Percentiles rank a stretch among this genome's conserved stretches.
phyloP scores from a whole-genome alignment of 2,797 vertebrate species.

The Ceyx erithaca region DNA sequence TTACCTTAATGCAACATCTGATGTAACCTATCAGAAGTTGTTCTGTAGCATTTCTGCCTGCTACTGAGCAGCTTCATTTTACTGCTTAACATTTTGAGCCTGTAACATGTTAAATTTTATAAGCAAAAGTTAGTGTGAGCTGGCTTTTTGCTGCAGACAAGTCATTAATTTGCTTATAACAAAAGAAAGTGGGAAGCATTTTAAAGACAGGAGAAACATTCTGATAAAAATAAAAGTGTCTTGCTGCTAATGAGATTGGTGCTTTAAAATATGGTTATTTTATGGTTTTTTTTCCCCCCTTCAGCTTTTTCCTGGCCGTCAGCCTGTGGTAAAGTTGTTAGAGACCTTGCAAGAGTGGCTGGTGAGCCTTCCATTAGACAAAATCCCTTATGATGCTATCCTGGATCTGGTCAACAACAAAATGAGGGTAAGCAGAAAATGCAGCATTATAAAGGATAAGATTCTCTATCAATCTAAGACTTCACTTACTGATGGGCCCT shows the following conservation, averaged over 20 bases:
- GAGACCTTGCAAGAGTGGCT: slow-evolving; percentile 95
- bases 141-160: background rate
- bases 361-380: slow-evolving; percentile 89
- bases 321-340: slow-evolving; percentile 89
- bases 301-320: slow-evolving; percentile 88
- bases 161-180: background rate
- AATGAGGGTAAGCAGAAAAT: slow-evolving; percentile 86
- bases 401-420: slow-evolving; percentile 97
- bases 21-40: background rate
- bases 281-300: too few relatives aligned
- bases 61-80: background rate
- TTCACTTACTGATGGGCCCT: slow-evolving; percentile 30
- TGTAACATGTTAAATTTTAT: background rate
- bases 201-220: background rate
- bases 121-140: background rate
- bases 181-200: background rate
- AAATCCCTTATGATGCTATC: slow-evolving; percentile 91
- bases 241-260: background rate
- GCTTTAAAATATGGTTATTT: background rate
- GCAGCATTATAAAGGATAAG: slow-evolving; percentile 48
- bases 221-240: background rate
- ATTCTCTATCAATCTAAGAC: slow-evolving; percentile 6
- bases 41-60: background rate
- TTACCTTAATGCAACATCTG: background rate
- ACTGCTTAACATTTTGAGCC: background rate